phyloP scores from a whole-genome alignment of 92 coral and sea anemone species.

The Meandrina meandrites region DNA sequence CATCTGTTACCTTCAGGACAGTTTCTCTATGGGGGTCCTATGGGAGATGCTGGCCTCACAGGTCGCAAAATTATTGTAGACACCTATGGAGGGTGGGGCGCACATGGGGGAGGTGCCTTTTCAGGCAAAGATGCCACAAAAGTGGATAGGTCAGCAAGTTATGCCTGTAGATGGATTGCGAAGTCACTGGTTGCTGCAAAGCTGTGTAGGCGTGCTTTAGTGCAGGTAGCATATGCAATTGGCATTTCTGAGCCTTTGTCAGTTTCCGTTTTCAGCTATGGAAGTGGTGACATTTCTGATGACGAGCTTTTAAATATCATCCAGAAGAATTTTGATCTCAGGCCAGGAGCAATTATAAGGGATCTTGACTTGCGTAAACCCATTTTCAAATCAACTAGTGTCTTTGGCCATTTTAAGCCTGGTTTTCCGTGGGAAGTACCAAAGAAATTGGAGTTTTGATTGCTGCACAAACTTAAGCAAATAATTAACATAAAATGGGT shows the following conservation, averaged over 20 bases:
- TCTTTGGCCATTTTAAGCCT: slow-evolving; percentile 96
- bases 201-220: slow-evolving; percentile 75
- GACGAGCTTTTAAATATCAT: slow-evolving; percentile 71
- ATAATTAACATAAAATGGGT: too few species aligned
- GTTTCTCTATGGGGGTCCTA: slow-evolving; percentile 77
- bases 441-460: slow-evolving; percentile 69
- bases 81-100: slow-evolving; percentile 96
- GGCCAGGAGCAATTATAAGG: slow-evolving; percentile 83
- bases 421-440: slow-evolving; percentile 97
- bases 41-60: slow-evolving; percentile 85
- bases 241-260: slow-evolving; percentile 86
- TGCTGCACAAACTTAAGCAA: background rate
- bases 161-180: slow-evolving; percentile 92
- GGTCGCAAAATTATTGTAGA: slow-evolving; percentile 94
- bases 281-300: slow-evolving; percentile 76
- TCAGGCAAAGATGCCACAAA: slow-evolving; percentile 91
- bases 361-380: slow-evolving; percentile 90
- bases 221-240: slow-evolving; percentile 87
- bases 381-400: slow-evolving; percentile 79
- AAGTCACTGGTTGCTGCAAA: slow-evolving; percentile 90
- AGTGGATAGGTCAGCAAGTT: slow-evolving; percentile 89
- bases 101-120: slow-evolving; percentile 94
- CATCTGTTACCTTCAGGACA: slow-evolving; percentile 79
- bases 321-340: slow-evolving; percentile 80
- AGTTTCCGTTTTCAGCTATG: slow-evolving; percentile 84